Conservation (phyloP, 2,113 vertebrate genomes). For the Ahaetulla prasina region DNA sequence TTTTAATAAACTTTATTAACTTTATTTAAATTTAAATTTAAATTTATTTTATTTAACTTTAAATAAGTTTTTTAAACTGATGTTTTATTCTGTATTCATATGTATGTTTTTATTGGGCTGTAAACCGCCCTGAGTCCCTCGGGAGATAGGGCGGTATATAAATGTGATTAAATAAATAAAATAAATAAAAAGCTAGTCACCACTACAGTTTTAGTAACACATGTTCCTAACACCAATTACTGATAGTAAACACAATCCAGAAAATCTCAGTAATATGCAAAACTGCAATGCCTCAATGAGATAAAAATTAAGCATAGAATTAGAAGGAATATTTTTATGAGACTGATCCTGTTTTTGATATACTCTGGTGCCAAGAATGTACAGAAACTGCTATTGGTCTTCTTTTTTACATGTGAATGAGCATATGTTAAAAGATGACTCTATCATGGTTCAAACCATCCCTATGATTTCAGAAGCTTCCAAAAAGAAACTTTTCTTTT, state of each 20-base stretch:
- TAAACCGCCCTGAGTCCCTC: too few species aligned
- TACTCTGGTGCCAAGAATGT: not conserved
- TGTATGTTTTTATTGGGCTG: too few species aligned
- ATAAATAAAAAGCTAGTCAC: too few species aligned
- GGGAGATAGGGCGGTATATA: too few species aligned
- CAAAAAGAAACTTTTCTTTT: not conserved
- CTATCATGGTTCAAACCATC: not conserved
- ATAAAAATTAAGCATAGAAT: not conserved
- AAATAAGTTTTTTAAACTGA: too few species aligned
- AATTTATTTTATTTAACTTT: too few species aligned
- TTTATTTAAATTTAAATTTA: too few species aligned
- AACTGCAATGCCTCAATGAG: not conserved
- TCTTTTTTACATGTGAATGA: not conserved
- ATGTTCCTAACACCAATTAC: not conserved
- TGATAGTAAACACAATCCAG: not conserved
- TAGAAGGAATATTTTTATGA: not conserved
- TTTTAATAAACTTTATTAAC: too few species aligned
- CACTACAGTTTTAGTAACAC: not conserved
- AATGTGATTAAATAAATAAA: too few species aligned
- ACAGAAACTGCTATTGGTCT: not conserved
- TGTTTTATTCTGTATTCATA: too few species aligned
- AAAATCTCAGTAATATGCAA: not conserved
- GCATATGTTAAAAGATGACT: not conserved
- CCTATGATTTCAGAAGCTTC: not conserved
- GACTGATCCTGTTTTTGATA: not conserved